Evolutionary conservation across 1,140 invertebrate species (phyloP), one percentile per base, ranked within the genome.

Genomic region (Drosophila trapezifrons): DNA sequence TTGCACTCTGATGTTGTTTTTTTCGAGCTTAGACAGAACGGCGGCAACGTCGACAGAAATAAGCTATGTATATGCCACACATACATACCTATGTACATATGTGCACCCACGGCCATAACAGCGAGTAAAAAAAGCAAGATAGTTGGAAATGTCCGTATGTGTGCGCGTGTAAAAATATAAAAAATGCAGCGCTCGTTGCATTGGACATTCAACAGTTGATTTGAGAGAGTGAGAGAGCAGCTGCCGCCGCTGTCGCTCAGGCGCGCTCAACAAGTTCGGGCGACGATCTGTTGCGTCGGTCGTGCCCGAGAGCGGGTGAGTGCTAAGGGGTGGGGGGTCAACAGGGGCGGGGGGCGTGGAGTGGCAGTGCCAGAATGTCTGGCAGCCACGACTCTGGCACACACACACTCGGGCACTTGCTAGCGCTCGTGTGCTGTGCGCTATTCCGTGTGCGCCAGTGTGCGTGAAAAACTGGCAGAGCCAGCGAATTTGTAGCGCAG

Each of bases 291-390:
- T 72, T 81, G 78, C 55, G 60, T 70, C 56, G 63, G 29, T 37
- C 35, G 42, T 20, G 38, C 40, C 29, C 37, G 59, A 29, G 32
- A 51, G 45, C 27, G 69, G 29, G 20, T 40, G 40, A 42, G 29
- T 47, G 69, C 43, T 20, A 27, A 59, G 76, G 47, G 49, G 66
- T 47, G 32, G 51, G 47, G 47, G 65, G 45, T 57, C 42, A 64
- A 66, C 35, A 37, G 42, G 40, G 42, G 67, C n/a, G 20, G 51
- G 51, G 65, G 42, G 42, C 58, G 49, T 71, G 67, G 65, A 71
- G 74, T 75, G 60, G 60, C 64, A 78, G 85, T 82, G 86, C 84
- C 90, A 91, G 78, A 90, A 90, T 84, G 90, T 91, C 81, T 92
- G 84, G 72, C 84, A 85, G 90, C 71, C 73, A 89, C 84, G 84